phyloP scores from a whole-genome alignment of 2,888 invertebrate genomes.

The Drosophila merina region DNA sequence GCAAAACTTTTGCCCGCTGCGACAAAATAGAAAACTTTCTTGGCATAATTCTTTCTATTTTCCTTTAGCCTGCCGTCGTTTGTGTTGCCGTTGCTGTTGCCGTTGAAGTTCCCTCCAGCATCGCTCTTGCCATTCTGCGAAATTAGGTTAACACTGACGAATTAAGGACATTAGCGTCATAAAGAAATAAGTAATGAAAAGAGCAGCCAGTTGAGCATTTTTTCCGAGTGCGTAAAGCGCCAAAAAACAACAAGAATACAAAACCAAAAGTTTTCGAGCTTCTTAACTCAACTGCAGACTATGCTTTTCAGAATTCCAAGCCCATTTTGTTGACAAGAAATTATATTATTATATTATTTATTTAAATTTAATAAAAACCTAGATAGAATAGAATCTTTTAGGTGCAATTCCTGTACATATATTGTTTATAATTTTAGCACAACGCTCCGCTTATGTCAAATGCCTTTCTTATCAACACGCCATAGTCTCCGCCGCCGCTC shows the following conservation, averaged over 20 bases:
- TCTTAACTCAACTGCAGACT: conserved; percentile 13
- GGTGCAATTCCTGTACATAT: too few species aligned
- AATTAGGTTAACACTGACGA: conserved; percentile 80
- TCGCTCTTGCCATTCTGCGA: conserved; percentile 55
- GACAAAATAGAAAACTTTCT: conserved; percentile 79
- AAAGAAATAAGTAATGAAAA: conserved; percentile 80
- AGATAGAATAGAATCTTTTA: background rate
- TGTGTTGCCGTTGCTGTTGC: conserved; percentile 25
- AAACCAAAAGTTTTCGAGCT: conserved; percentile 18
- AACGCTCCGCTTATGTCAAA: background rate
- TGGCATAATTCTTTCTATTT: conserved; percentile 74
- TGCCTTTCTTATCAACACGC: background rate
- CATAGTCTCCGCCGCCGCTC: background rate
- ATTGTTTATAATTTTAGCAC: background rate
- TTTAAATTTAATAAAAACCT: background rate
- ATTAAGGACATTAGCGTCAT: conserved; percentile 80
- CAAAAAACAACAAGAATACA: conserved; percentile 39
- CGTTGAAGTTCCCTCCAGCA: conserved; percentile 52
- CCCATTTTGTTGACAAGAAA: too few species aligned
- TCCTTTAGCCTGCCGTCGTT: conserved; percentile 47
- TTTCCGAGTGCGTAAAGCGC: conserved; percentile 71
- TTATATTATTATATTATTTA: too few species aligned
- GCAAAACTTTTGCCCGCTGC: conserved; percentile 76
- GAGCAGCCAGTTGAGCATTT: conserved; percentile 64
- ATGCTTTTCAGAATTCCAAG: too few species aligned